Base-by-base conservation (phyloP, 2,888 invertebrate genomes). In the Gymnosoma rotundatum region DNA sequence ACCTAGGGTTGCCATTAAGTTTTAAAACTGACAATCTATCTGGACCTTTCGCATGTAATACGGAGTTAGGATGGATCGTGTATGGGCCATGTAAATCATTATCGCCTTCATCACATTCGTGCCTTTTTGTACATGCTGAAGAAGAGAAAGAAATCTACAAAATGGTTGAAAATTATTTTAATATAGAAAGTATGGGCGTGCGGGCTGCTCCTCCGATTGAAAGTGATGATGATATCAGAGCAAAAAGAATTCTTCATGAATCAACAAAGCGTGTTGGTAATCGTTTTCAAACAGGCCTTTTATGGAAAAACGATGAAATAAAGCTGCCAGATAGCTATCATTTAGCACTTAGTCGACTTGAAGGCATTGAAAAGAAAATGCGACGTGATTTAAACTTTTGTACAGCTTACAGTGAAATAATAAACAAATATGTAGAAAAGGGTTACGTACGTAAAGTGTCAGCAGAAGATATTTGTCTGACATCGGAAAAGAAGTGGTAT, bases 401-500 rank as follows among this genome's bases (percentile, higher is more conserved):
- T 18, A 18, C n/a, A 10, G 63, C 66, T 50, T 88, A 85, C 54
- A 81, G 72, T 36, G 61, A 73, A 42, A 36, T 74, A 42, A 64
- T 74, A 18, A 42, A 64, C 8, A 56, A 60, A 1, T 74, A 56
- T 20, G 18, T 74, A 6, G 56, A 64, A 12, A 74, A 63, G 9
- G 64, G 74, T 5, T 83, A 78, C 32, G 74, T 67, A 10, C 48
- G 69, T 5, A 78, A 74, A 50, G n/a, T 83, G 21, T 60, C 74
- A 32, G 38, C 72, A 7, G 82, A 76, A 2, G 80, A 85, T 54
- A 12, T 42, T 18, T 8, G 21, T 12, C 10, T 20, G 14, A 3
- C 61, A 56, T 85, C 69, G 45, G 10, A 70, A 1, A 86, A 67
- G 52, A 87, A 76, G 9, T 89, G 88, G 88, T 89, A 88, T 42